A percentile compares a stretch with the other conserved stretches of the same genome.
phyloP scores from a whole-genome alignment of 2,797 vertebrate species.

The Coregonus ussuriensis region DNA sequence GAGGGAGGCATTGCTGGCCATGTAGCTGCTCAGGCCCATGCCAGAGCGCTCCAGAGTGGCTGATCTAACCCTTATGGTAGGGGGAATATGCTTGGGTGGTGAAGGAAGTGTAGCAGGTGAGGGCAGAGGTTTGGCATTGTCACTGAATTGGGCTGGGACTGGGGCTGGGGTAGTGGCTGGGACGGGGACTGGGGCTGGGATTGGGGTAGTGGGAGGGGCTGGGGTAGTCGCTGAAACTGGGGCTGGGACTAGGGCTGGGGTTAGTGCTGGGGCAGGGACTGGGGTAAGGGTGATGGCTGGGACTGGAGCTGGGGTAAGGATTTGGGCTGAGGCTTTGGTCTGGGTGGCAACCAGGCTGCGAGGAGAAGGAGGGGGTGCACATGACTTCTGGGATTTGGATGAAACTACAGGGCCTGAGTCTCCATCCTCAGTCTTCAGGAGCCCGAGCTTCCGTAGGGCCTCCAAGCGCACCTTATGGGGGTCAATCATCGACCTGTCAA shows the following conservation, averaged over 20 bases:
- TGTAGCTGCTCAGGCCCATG: constrained; percentile 69
- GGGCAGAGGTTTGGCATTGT: constrained; percentile 3
- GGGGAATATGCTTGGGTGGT: constrained; percentile 25
- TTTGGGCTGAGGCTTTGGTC: not conserved
- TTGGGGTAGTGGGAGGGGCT: not conserved
- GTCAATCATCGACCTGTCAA: constrained; percentile 54
- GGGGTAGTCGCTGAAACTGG: not conserved
- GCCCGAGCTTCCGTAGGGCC: constrained; percentile 88
- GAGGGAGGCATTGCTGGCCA: constrained; percentile 12
- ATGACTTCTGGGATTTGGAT: constrained; percentile 50
- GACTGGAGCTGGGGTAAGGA: constrained; percentile 13
- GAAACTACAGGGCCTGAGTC: constrained; percentile 39
- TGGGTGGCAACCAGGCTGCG: constrained; percentile 30
- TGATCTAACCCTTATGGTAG: constrained; percentile 72
- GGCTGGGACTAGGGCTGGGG: constrained; percentile 8
- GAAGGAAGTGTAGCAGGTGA: constrained; percentile 23
- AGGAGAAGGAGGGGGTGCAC: constrained; percentile 47
- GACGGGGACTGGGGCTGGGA: no score
- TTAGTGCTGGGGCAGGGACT: constrained; percentile 8
- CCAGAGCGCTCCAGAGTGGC: constrained; percentile 82
- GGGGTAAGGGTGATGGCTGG: not conserved
- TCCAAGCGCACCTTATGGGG: constrained; percentile 78
- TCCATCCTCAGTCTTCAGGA: constrained; percentile 74
- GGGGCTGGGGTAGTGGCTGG: constrained; percentile 28
- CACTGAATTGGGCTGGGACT: constrained; percentile 59